Evolutionary conservation across 2,113 vertebrate genomes (phyloP).

Genomic region (Cyanistes caeruleus): DNA sequence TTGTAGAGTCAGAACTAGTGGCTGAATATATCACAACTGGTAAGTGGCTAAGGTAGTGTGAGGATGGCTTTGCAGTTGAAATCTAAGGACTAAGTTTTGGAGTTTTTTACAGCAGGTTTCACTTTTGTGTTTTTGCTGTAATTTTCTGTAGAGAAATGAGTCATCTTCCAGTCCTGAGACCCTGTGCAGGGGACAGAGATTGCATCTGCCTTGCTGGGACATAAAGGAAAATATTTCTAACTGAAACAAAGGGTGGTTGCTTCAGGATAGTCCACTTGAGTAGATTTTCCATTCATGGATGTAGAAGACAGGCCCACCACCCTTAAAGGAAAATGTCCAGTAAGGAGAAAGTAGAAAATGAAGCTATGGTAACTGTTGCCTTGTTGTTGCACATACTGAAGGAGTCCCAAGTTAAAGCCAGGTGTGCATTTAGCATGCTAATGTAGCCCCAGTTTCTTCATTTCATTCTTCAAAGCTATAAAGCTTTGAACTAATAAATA

Average conservation of each 20-base stretch:
- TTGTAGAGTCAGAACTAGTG: slow-evolving; percentile 85
- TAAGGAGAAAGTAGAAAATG: not conserved
- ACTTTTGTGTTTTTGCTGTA: not conserved
- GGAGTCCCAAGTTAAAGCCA: not conserved
- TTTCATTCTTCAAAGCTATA: no score
- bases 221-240: not conserved
- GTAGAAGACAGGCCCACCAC: not conserved
- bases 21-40: slow-evolving; percentile 83
- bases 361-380: not conserved
- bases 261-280: not conserved
- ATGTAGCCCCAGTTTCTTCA: not conserved
- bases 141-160: not conserved
- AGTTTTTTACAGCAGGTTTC: not conserved
- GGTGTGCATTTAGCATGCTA: not conserved
- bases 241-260: not conserved
- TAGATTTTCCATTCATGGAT: not conserved
- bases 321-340: not conserved
- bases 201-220: slow-evolving; percentile 48
- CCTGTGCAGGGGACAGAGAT: slow-evolving; percentile 37
- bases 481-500: not conserved
- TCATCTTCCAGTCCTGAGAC: not conserved
- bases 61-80: not conserved
- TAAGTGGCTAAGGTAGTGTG: slow-evolving; percentile 61
- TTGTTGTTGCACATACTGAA: not conserved
- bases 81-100: not conserved